phyloP scores from a whole-genome alignment of 2,113 vertebrate genomes.

The Megaptera novaeangliae region DNA sequence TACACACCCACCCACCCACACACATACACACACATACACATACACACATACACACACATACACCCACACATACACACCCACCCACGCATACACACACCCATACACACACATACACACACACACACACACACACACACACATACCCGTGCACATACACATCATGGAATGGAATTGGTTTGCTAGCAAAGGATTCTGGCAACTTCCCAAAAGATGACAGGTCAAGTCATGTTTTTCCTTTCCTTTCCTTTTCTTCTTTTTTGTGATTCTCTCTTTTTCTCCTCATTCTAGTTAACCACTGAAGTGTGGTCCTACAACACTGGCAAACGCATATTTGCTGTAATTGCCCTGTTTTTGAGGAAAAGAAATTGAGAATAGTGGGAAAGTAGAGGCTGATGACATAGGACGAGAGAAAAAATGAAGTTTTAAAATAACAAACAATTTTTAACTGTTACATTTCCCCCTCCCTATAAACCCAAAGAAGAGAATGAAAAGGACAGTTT shows the following conservation, averaged over 20 bases:
- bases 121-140: too few relatives aligned
- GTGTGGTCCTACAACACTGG: slow-evolving; percentile 71
- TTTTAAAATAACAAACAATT: background rate
- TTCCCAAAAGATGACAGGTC: slow-evolving; percentile 81
- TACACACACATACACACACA: too few relatives aligned
- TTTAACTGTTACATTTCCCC: background rate
- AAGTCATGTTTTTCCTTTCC: slow-evolving; percentile 61
- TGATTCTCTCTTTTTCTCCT: background rate
- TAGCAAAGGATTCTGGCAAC: slow-evolving; percentile 82
- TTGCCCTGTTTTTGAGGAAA: slow-evolving; percentile 17
- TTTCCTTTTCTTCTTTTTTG: background rate
- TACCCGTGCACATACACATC: background rate
- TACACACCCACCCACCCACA: too few relatives aligned
- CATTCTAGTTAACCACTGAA: slow-evolving; percentile 81
- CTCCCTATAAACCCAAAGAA: slow-evolving; percentile 23
- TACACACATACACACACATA: too few relatives aligned
- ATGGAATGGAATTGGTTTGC: slow-evolving; percentile 47
- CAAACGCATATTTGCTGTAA: slow-evolving; percentile 62
- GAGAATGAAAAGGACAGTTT: slow-evolving; percentile 48
- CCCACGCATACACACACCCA: too few relatives aligned
- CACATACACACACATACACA: too few relatives aligned
- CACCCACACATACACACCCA: too few relatives aligned
- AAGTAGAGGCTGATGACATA: background rate
- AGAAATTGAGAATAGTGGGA: background rate
- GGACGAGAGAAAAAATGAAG: slow-evolving; percentile 51